Evolutionary conservation across 1,140 invertebrate species (phyloP).

Genomic region (Telenomus remus): DNA sequence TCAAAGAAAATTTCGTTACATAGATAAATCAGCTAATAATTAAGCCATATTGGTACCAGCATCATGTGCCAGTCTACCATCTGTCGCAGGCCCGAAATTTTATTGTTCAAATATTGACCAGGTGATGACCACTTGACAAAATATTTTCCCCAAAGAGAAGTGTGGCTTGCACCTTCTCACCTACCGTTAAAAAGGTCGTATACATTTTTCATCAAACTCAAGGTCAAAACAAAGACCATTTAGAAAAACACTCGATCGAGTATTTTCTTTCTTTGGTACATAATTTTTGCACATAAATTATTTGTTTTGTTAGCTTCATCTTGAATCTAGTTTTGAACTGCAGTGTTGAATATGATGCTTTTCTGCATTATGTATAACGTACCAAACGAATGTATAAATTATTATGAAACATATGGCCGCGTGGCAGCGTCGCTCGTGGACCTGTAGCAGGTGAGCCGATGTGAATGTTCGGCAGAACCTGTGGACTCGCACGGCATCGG

Average conservation of each 20-base stretch:
- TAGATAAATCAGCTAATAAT: constrained; percentile 9
- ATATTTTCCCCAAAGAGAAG: constrained; percentile 19
- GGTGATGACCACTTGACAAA: constrained; percentile 43
- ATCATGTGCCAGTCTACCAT: constrained; percentile 6
- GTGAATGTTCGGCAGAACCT: constrained; percentile 69
- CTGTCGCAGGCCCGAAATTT: background rate
- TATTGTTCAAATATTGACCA: constrained; percentile 14
- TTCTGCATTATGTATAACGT: constrained; percentile 30
- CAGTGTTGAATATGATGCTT: constrained; percentile 4
- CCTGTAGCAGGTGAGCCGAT: constrained; percentile 70
- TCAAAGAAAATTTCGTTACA: background rate
- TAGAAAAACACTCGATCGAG: background rate
- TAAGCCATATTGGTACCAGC: constrained; percentile 14
- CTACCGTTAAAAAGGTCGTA: constrained; percentile 7
- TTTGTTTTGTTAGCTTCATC: constrained; percentile 3
- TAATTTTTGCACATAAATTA: constrained; percentile 10
- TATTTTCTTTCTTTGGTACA: constrained; percentile 25
- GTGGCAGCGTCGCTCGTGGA: constrained; percentile 48
- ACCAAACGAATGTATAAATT: constrained; percentile 32
- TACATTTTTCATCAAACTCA: constrained; percentile 7
- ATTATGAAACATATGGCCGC: constrained; percentile 32
- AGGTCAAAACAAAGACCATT: background rate
- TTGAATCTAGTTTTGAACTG: constrained; percentile 2
- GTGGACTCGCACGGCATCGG: constrained; percentile 58
- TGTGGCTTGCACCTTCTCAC: constrained; percentile 37